A percentile compares a stretch with the other conserved stretches of the same genome.
Conservation (phyloP, 2,888 invertebrate genomes). For the Leucophora obtusa region DNA sequence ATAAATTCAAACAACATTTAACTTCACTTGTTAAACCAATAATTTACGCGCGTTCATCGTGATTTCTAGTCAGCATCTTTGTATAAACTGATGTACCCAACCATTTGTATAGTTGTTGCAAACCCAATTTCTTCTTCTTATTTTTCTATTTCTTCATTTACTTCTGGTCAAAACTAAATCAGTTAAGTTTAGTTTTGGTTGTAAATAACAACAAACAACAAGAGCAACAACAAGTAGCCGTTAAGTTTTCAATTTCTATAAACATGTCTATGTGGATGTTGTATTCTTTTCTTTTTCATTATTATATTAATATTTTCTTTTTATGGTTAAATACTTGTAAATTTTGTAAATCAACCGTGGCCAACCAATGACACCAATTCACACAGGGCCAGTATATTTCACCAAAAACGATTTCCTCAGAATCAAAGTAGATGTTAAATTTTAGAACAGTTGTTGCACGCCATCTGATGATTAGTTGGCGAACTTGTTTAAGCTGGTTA, state of each 20-base stretch:
- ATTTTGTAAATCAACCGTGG: background rate
- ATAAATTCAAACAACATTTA: background rate
- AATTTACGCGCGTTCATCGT: constrained; percentile 50
- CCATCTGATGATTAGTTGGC: too few relatives aligned
- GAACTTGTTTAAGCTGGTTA: too few relatives aligned
- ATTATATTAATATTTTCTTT: background rate
- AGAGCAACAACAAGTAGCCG: constrained; percentile 43
- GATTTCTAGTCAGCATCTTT: constrained; percentile 61
- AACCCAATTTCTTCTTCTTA: constrained; percentile 50
- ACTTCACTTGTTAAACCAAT: constrained; percentile 18
- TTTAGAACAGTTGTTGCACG: too few relatives aligned
- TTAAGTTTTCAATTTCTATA: constrained; percentile 51
- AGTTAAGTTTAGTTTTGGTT: constrained; percentile 44
- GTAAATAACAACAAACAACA: background rate
- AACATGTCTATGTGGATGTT: constrained; percentile 20
- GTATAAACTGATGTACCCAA: constrained; percentile 51
- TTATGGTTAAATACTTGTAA: background rate
- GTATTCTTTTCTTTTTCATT: constrained; percentile 15
- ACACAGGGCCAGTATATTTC: background rate
- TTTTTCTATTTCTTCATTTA: background rate
- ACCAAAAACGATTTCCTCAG: too few relatives aligned
- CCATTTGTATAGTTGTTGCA: constrained; percentile 48
- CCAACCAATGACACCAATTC: background rate
- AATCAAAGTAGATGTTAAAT: too few relatives aligned
- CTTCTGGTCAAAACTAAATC: constrained; percentile 48